These are phyloP conservation scores for Pachypeltis micranthus DNA, from an alignment of 1,140 invertebrate species.

Conservation along the genomic window DNA sequence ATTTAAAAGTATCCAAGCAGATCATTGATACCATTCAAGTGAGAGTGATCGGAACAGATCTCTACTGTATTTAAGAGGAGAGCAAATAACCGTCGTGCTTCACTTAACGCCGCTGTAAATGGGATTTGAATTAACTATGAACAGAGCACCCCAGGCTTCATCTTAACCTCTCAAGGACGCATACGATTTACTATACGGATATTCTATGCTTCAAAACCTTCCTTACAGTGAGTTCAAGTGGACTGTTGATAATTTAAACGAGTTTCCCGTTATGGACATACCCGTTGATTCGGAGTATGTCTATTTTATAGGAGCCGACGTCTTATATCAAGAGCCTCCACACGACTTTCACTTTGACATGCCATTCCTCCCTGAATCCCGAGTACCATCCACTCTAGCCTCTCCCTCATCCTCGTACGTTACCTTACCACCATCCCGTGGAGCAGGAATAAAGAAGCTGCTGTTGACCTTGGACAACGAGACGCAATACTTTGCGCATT, in stretches of 20 bases:
- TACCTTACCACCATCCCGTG: slow-evolving; percentile 22
- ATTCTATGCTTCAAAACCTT: not conserved
- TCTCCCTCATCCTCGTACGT: too few species aligned
- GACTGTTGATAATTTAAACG: not conserved
- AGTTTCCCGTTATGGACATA: not conserved
- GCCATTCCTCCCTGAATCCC: slow-evolving; percentile 34
- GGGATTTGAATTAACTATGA: not conserved
- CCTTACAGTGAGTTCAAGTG: not conserved
- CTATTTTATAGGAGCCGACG: slow-evolving; percentile 30
- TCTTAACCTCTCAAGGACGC: not conserved
- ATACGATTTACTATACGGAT: not conserved
- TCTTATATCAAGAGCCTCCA: slow-evolving; percentile 25
- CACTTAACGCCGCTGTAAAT: not conserved
- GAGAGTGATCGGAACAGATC: not conserved
- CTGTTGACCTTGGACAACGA: slow-evolving; percentile 29
- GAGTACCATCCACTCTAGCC: too few species aligned
- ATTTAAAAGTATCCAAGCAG: not conserved
- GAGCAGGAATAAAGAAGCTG: slow-evolving; percentile 28
- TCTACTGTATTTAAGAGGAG: not conserved
- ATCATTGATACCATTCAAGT: not conserved
- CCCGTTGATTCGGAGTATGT: slow-evolving; percentile 3
- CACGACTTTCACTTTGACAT: slow-evolving; percentile 33
- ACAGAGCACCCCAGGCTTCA: not conserved
- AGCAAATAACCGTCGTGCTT: not conserved
- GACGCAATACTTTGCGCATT: slow-evolving; percentile 40